A percentile compares a stretch with the other conserved stretches of the same genome.
Conservation (phyloP, 2,113 vertebrate species). For the Laterallus jamaicensis region DNA sequence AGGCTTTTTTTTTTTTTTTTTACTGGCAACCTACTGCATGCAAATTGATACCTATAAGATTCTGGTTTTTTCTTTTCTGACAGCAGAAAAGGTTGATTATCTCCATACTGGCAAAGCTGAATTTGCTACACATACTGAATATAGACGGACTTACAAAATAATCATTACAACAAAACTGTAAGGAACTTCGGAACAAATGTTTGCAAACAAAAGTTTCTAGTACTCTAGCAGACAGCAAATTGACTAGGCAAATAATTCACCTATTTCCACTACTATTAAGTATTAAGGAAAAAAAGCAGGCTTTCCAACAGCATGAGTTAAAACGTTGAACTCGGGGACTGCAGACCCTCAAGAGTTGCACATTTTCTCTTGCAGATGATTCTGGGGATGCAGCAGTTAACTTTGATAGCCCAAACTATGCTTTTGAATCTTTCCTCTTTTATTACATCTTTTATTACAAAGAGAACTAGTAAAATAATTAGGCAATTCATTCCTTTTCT, state of each 20-base stretch:
- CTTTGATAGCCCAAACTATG: neutral
- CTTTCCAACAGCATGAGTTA: neutral
- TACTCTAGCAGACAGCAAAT: neutral
- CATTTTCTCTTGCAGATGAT: neutral
- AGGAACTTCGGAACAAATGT: neutral
- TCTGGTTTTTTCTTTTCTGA: neutral
- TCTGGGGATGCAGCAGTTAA: conserved; percentile 9
- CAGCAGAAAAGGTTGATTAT: neutral
- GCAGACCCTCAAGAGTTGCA: neutral
- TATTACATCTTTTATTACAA: conserved; percentile 33
- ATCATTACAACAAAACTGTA: neutral
- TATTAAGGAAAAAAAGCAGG: neutral
- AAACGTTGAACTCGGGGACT: neutral
- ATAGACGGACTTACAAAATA: neutral
- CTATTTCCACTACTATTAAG: neutral
- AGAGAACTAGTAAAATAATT: conserved; percentile 44
- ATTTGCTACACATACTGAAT: neutral
- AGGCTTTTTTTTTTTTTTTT: neutral
- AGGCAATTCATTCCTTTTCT: conserved; percentile 22
- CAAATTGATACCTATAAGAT: neutral
- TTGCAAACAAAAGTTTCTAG: neutral
- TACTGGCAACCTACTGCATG: neutral
- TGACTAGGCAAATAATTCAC: neutral
- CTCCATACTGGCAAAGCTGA: neutral
- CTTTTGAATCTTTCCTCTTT: conserved; percentile 22